A percentile compares a stretch with the other conserved stretches of the same genome.
Conservation (phyloP, 2,888 invertebrate genomes). For the Oegoconia quadripuncta region DNA sequence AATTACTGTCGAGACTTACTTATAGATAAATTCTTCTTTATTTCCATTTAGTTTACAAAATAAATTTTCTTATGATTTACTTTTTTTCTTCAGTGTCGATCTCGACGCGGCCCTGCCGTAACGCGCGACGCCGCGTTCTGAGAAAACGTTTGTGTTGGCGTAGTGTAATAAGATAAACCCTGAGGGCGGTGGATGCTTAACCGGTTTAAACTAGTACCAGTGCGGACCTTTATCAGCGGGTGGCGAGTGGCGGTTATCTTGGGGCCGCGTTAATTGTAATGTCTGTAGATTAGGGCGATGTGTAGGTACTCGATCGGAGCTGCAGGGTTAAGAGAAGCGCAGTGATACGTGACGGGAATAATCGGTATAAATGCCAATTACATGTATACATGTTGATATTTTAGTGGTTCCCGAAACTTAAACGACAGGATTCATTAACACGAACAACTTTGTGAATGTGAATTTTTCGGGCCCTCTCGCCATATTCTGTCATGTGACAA, state of each 20-base stretch:
- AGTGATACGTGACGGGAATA: constrained; percentile 34
- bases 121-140: constrained; percentile 3
- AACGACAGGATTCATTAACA: no score
- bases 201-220: constrained; percentile 72
- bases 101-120: background rate
- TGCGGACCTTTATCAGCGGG: constrained; percentile 72
- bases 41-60: no score
- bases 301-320: constrained; percentile 48
- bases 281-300: constrained; percentile 69
- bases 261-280: constrained; percentile 77
- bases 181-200: constrained; percentile 70
- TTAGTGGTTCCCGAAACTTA: no score
- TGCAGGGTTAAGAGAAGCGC: constrained; percentile 36
- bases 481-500: no score
- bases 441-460: no score
- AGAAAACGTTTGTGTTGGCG: constrained; percentile 39
- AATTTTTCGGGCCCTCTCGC: no score
- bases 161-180: constrained; percentile 77
- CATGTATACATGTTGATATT: background rate
- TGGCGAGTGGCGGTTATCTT: constrained; percentile 75
- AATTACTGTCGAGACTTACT: no score
- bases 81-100: constrained; percentile 1
- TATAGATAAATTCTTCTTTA: no score
- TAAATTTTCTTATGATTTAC: no score
- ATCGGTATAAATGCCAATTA: constrained; percentile 2